These are phyloP conservation scores for Dendrocincla tyrannina DNA, from an alignment of 2,797 vertebrate genomes.

Conservation along the genomic window DNA sequence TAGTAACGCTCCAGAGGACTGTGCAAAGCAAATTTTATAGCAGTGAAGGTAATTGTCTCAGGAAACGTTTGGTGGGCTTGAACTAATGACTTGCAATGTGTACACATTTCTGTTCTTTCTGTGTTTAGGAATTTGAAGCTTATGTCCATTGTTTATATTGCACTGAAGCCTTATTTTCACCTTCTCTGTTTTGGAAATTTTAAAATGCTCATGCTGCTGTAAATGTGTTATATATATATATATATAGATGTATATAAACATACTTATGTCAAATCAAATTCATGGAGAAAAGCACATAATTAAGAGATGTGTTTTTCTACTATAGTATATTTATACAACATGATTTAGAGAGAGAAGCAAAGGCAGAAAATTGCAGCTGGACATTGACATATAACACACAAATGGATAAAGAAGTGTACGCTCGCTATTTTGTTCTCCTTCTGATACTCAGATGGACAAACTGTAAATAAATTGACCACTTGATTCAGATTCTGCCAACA, in stretches of 20 bases:
- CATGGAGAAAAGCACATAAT: neutral
- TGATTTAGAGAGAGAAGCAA: neutral
- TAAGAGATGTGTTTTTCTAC: neutral
- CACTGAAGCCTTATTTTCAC: neutral
- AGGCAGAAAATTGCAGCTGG: neutral
- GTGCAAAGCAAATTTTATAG: conserved; percentile 64
- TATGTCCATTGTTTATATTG: neutral
- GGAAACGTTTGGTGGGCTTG: conserved; percentile 58
- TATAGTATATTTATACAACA: neutral
- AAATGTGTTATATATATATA: neutral
- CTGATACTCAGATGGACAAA: neutral
- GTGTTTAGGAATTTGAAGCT: conserved; percentile 21
- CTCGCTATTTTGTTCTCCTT: neutral
- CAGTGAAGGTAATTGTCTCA: conserved; percentile 63
- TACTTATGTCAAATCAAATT: neutral
- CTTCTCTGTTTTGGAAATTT: neutral
- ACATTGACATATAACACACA: neutral
- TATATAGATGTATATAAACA: neutral
- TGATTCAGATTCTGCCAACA: neutral
- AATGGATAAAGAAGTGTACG: neutral
- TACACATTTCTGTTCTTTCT: conserved; percentile 13
- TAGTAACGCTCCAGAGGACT: conserved; percentile 58
- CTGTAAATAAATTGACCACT: neutral
- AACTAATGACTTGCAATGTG: conserved; percentile 54
- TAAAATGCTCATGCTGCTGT: neutral